Percentiles rank a stretch among this genome's conserved stretches.
Evolutionary conservation across 2,113 vertebrate genomes (phyloP).

Genomic region (Tachycineta bicolor): DNA sequence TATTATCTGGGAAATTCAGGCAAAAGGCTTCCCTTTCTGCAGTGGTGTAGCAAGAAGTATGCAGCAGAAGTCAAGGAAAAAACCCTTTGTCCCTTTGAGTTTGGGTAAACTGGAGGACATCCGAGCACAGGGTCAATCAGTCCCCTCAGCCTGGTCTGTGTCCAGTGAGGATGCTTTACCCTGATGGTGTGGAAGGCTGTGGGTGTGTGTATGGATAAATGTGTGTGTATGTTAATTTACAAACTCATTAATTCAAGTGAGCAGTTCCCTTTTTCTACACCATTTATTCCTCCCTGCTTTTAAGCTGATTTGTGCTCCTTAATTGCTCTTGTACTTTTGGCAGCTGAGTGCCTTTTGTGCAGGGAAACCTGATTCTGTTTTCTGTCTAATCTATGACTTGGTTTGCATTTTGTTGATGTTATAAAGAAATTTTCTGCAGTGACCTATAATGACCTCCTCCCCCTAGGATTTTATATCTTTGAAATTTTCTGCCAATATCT

Average conservation of each 20-base stretch:
- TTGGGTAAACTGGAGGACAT: neutral
- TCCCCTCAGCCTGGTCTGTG: neutral
- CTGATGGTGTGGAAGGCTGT: fast-evolving
- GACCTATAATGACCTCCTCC: neutral
- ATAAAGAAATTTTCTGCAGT: neutral
- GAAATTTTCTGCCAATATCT: neutral
- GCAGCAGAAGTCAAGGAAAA: neutral
- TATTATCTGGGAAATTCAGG: neutral
- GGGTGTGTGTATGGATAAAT: neutral
- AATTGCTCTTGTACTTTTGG: constrained; percentile 64
- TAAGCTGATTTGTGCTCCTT: constrained; percentile 60
- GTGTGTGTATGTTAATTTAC: neutral
- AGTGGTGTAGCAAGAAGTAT: neutral
- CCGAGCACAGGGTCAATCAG: fast-evolving
- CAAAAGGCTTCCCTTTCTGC: neutral
- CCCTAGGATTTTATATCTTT: neutral
- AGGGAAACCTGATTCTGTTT: neutral
- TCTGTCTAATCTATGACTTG: neutral
- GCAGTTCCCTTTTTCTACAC: constrained; percentile 14
- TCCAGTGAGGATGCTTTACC: neutral
- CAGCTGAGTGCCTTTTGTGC: constrained; percentile 47
- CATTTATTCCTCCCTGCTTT: constrained; percentile 46
- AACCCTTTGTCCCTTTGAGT: neutral
- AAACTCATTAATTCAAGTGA: constrained; percentile 54
- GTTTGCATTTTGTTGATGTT: constrained; percentile 9